Evolutionary conservation across 2,888 invertebrate species (phyloP).

Genomic region (Alitta virens): DNA sequence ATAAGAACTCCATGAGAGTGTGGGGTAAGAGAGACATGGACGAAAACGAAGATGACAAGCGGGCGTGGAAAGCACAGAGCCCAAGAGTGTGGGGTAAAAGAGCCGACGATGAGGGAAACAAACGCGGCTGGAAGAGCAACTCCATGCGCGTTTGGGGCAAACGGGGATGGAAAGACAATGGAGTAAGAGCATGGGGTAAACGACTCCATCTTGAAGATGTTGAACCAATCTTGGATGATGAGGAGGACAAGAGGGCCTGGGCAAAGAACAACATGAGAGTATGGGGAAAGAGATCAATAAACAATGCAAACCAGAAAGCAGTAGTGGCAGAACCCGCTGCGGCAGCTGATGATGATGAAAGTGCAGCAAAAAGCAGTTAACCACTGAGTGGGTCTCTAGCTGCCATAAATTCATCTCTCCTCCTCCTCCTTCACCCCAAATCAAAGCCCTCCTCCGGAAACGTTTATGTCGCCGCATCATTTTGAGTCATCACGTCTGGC

Average conservation of each 20-base stretch:
- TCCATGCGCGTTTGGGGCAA: conserved; percentile 24
- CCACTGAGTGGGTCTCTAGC: no score
- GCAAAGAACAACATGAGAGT: conserved; percentile 18
- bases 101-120: conserved; percentile 7
- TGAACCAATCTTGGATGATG: conserved; percentile 1
- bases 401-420: no score
- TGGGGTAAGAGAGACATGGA: conserved; percentile 19
- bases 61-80: conserved; percentile 17
- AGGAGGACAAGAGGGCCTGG: conserved; percentile 11
- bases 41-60: conserved; percentile 1
- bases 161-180: conserved; percentile 16
- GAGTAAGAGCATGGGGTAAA: conserved; percentile 22
- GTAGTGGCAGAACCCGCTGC: no score
- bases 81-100: conserved; percentile 16
- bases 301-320: background rate
- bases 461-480: no score
- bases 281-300: conserved; percentile 20
- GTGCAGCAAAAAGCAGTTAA: no score
- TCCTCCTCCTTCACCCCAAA: no score
- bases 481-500: no score
- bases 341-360: no score
- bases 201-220: background rate
- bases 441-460: no score
- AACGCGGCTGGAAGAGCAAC: conserved; percentile 19
- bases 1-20: conserved; percentile 10